These are phyloP conservation scores for Hipposideros larvatus DNA, from an alignment of 2,797 vertebrate species.

Conservation along the genomic window DNA sequence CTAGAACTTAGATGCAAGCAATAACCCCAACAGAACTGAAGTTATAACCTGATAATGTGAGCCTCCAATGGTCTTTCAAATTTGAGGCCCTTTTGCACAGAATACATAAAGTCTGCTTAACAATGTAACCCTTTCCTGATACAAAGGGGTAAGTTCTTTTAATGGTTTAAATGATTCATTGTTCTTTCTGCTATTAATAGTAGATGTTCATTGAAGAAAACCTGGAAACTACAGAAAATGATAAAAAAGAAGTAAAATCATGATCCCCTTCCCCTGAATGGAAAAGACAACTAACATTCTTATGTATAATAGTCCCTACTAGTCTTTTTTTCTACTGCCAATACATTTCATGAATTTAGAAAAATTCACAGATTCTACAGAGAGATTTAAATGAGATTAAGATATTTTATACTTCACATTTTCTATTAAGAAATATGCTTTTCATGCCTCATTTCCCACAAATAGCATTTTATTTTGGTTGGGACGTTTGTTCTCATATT, in stretches of 20 bases:
- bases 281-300: background rate
- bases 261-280: background rate
- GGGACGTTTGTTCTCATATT: constrained; percentile 25
- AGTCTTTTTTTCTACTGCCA: constrained; percentile 54
- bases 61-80: constrained; percentile 36
- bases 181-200: constrained; percentile 40
- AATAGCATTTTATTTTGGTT: constrained; percentile 56
- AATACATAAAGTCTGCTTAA: background rate
- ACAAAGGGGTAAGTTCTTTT: constrained; percentile 35
- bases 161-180: constrained; percentile 40
- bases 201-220: constrained; percentile 35
- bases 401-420: constrained; percentile 38
- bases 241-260: constrained; percentile 45
- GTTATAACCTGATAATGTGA: constrained; percentile 54
- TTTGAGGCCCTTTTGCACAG: background rate
- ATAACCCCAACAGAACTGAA: background rate
- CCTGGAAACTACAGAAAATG: constrained; percentile 18
- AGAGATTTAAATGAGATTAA: constrained; percentile 49
- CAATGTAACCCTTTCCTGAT: background rate
- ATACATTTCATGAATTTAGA: background rate
- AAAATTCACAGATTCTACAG: constrained; percentile 36
- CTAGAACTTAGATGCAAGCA: constrained; percentile 35
- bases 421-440: constrained; percentile 47
- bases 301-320: background rate
- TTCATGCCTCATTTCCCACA: constrained; percentile 41